phyloP scores from a whole-genome alignment of 2,113 vertebrate species.

The Amphiprion ocellaris region DNA sequence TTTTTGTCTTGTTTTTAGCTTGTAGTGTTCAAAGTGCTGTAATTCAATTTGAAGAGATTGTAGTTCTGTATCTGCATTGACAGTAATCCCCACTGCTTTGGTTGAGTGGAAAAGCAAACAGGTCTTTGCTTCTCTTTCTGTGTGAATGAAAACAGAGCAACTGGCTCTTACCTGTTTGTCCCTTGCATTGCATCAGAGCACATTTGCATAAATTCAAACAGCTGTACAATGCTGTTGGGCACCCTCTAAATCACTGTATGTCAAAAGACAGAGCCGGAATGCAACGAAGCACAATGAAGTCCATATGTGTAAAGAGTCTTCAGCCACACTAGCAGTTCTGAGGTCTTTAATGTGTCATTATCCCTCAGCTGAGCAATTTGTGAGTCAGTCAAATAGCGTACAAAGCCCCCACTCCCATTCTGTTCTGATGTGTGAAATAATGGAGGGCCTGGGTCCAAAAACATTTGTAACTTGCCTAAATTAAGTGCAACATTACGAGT shows the following conservation, averaged over 20 bases:
- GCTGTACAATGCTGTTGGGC: background rate
- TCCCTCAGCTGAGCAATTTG: too few species aligned
- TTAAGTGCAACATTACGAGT: too few species aligned
- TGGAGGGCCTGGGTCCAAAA: too few species aligned
- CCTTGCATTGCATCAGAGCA: constrained; percentile 14
- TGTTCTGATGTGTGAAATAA: too few species aligned
- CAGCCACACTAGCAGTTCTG: background rate
- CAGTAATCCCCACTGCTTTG: background rate
- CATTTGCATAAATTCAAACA: constrained; percentile 7
- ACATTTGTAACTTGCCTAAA: too few species aligned
- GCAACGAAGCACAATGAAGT: background rate
- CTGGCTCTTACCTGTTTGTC: background rate
- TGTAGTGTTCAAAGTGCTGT: background rate
- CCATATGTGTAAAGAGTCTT: constrained; percentile 2
- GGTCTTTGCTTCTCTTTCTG: background rate
- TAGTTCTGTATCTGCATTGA: background rate
- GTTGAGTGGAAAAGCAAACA: background rate
- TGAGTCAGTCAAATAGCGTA: background rate
- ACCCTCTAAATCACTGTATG: background rate
- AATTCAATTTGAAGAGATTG: background rate
- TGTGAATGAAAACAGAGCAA: background rate
- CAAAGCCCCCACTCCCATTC: background rate
- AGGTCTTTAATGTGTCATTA: too few species aligned
- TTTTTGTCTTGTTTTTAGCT: background rate
- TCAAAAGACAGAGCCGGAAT: background rate